Evolutionary conservation across 2,113 vertebrate species (phyloP).

Genomic region (Oophaga pumilio): DNA sequence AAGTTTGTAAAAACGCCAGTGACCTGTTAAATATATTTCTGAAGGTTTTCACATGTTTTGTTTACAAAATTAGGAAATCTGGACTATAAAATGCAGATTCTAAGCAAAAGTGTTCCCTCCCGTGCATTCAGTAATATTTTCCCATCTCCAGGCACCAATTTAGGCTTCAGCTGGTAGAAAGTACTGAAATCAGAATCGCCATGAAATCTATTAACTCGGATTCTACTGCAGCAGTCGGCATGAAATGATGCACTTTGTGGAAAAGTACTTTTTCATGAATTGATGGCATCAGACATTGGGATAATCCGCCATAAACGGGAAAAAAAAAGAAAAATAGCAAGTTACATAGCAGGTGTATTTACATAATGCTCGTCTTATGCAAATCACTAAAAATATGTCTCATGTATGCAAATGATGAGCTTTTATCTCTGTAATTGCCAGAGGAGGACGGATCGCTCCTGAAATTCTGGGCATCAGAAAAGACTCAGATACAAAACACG

Average conservation of each 20-base stretch:
- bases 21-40: not conserved
- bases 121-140: conserved; percentile 8
- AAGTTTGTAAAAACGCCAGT: too few species aligned
- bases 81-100: not conserved
- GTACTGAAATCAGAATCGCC: conserved; percentile 15
- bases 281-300: conserved; percentile 25
- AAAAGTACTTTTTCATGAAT: conserved; percentile 25
- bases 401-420: conserved; percentile 4
- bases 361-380: conserved; percentile 18
- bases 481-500: not conserved
- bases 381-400: conserved; percentile 2
- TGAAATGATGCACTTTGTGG: conserved; percentile 34
- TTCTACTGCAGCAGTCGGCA: conserved; percentile 3
- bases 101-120: not conserved
- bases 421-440: not conserved
- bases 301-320: not conserved
- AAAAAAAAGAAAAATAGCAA: not conserved
- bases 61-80: not conserved
- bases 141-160: not conserved
- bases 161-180: conserved; percentile 22
- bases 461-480: not conserved
- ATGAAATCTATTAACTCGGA: conserved; percentile 45
- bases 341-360: conserved; percentile 9
- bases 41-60: not conserved
- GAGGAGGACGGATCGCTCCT: not conserved